Evolutionary conservation across 2,797 vertebrate genomes (phyloP).

Genomic region (Jordanella pulchra): DNA sequence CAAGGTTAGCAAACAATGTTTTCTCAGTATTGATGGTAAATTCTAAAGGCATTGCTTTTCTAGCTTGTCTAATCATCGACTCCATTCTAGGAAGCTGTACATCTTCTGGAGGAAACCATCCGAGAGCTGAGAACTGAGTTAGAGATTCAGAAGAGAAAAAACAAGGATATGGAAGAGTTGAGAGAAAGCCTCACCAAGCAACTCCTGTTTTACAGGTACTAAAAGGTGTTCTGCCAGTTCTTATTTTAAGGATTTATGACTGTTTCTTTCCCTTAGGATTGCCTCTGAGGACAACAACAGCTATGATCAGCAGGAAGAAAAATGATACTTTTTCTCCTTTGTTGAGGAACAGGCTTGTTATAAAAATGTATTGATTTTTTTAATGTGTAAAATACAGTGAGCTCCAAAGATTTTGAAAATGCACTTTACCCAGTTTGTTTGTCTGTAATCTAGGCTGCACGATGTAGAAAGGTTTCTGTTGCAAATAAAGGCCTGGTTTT

Average conservation of each 20-base stretch:
- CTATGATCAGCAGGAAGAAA: slow-evolving; percentile 46
- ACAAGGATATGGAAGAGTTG: slow-evolving; percentile 84
- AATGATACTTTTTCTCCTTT: slow-evolving; percentile 37
- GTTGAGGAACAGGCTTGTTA: background rate
- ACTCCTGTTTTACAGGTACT: slow-evolving; percentile 86
- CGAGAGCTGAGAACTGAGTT: slow-evolving; percentile 86
- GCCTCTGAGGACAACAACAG: slow-evolving; percentile 44
- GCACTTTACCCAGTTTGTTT: slow-evolving; percentile 57
- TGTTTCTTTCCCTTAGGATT: slow-evolving; percentile 53
- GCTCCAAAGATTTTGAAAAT: slow-evolving; percentile 21
- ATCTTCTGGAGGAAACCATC: slow-evolving; percentile 86
- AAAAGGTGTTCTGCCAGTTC: background rate
- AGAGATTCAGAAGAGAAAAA: slow-evolving; percentile 88
- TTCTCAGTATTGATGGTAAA: background rate
- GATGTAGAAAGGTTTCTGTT: slow-evolving; percentile 40
- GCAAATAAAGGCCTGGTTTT: slow-evolving; percentile 67
- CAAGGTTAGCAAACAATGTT: slow-evolving; percentile 75
- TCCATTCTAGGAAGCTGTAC: slow-evolving; percentile 82
- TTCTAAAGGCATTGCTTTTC: background rate
- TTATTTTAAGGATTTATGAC: background rate
- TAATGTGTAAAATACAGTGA: slow-evolving; percentile 16
- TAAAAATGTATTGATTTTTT: background rate
- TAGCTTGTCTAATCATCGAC: background rate
- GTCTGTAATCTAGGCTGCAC: slow-evolving; percentile 17
- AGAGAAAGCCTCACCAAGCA: slow-evolving; percentile 83